Percentiles rank a stretch among this genome's conserved stretches.
Conservation (phyloP, 2,888 invertebrate genomes). For the Campopleginae sp. region DNA sequence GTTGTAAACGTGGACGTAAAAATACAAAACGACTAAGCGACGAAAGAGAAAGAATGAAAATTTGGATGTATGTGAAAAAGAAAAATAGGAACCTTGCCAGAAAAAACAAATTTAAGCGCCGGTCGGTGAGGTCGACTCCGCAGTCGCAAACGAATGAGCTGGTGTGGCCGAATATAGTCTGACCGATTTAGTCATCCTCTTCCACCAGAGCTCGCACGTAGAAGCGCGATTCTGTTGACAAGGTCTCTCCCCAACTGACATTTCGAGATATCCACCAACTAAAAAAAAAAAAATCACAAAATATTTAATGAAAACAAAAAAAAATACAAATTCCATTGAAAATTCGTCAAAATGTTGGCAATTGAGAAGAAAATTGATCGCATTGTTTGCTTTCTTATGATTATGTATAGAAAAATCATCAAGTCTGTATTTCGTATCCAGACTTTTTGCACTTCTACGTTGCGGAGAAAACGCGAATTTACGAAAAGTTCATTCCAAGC, state of each 20-base stretch:
- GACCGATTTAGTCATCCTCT: conserved; percentile 71
- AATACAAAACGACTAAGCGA: not conserved
- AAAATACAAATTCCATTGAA: not conserved
- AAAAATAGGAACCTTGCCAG: conserved; percentile 63
- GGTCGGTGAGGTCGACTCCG: conserved; percentile 52
- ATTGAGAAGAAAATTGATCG: not conserved
- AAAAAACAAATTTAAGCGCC: conserved; percentile 45
- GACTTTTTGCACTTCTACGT: conserved; percentile 4
- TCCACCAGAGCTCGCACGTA: conserved; percentile 56
- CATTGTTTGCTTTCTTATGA: too few relatives aligned
- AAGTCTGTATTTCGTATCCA: not conserved
- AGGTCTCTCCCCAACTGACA: conserved; percentile 63
- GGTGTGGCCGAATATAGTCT: conserved; percentile 71
- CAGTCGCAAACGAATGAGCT: conserved; percentile 55
- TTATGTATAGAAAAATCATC: not conserved
- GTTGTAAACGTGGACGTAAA: not conserved
- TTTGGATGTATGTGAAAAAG: not conserved
- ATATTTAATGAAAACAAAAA: not conserved
- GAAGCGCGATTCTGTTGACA: conserved; percentile 65
- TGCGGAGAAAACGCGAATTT: not conserved
- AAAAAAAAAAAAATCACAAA: not conserved
- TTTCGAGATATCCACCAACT: conserved; percentile 7
- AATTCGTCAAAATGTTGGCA: not conserved
- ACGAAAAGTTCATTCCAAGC: conserved; percentile 16
- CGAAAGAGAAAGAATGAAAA: conserved; percentile 10